These are phyloP conservation scores for Brienomyrus brachyistius DNA, from an alignment of 2,113 vertebrate genomes.

Conservation along the genomic window DNA sequence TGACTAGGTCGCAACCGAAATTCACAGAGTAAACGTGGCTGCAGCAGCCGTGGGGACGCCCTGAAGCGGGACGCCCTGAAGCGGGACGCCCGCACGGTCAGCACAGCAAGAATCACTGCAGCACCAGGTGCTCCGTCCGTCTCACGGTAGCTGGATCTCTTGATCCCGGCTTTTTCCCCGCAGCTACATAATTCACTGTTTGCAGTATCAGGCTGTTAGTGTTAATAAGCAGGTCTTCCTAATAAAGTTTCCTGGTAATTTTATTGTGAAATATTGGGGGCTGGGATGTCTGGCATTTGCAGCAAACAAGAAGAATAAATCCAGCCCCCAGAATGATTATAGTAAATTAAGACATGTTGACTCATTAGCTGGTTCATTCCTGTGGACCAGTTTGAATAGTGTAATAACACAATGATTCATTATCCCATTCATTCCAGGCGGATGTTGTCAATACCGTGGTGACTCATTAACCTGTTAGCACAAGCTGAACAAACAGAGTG, in stretches of 20 bases:
- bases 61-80: too few species aligned
- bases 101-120: too few species aligned
- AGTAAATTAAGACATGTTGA: not conserved
- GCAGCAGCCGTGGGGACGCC: too few species aligned
- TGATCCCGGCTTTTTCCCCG: too few species aligned
- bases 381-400: not conserved
- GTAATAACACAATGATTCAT: not conserved
- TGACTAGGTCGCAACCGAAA: too few species aligned
- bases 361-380: not conserved
- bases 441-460: not conserved
- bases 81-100: too few species aligned
- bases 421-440: not conserved
- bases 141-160: not conserved
- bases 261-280: not conserved
- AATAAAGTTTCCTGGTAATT: not conserved
- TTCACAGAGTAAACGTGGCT: too few species aligned
- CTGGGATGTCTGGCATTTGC: not conserved
- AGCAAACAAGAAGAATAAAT: not conserved
- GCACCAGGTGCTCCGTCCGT: not conserved
- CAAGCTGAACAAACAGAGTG: not conserved
- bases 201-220: not conserved
- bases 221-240: not conserved
- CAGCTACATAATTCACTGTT: not conserved
- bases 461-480: not conserved
- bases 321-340: not conserved